Percentiles rank a stretch among this genome's conserved stretches.
phyloP scores from a whole-genome alignment of 2,113 vertebrate genomes.

The Actinemys pallida region DNA sequence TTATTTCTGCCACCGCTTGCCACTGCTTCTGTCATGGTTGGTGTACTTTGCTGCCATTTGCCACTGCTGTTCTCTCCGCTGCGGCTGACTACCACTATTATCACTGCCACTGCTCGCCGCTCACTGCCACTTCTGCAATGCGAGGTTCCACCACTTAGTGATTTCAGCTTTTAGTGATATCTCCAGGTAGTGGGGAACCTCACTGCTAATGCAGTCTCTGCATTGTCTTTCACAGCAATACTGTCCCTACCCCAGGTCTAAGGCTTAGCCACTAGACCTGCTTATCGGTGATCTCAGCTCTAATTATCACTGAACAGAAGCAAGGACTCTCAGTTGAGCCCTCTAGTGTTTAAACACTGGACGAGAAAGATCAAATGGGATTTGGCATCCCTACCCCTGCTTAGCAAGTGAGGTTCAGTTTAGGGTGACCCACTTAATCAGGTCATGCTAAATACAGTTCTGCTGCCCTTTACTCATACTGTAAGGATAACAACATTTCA shows the following conservation, averaged over 20 bases:
- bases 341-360: too few relatives aligned
- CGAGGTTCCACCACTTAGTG: neutral
- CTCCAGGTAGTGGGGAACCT: neutral
- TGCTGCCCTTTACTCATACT: too few relatives aligned
- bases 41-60: neutral
- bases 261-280: neutral
- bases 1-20: neutral
- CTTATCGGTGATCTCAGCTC: neutral
- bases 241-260: neutral
- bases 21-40: neutral
- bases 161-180: neutral
- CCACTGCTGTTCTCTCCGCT: neutral
- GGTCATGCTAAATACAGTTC: too few relatives aligned
- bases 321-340: too few relatives aligned
- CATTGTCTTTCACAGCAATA: neutral
- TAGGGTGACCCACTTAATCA: too few relatives aligned
- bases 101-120: too few relatives aligned
- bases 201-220: neutral
- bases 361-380: too few relatives aligned
- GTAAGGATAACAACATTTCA: too few relatives aligned
- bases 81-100: too few relatives aligned
- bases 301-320: neutral
- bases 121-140: neutral
- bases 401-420: too few relatives aligned
- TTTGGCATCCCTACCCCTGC: too few relatives aligned